Percentiles rank a stretch among this genome's conserved stretches.
phyloP scores from a whole-genome alignment of 1,140 invertebrate species.

The Oscheius sp. region DNA sequence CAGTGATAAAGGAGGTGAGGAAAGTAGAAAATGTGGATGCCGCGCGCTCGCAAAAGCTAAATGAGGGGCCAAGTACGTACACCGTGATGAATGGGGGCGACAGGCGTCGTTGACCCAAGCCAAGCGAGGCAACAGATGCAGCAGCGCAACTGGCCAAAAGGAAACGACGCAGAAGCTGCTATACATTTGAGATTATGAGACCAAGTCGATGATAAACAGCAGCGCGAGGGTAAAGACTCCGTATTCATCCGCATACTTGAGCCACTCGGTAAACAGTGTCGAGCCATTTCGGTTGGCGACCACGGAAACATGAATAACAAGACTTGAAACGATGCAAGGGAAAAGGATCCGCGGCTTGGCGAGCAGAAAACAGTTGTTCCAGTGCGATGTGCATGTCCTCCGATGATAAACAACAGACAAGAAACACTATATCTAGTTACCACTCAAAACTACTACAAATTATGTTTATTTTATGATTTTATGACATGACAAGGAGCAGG shows the following conservation, averaged over 20 bases:
- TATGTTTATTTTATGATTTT: no score
- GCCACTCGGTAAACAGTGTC: background rate
- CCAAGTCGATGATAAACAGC: background rate
- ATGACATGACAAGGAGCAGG: no score
- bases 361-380: conserved; percentile 6
- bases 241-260: conserved; percentile 7
- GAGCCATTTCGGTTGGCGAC: background rate
- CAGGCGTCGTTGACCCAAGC: background rate
- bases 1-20: no score
- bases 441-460: no score
- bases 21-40: no score
- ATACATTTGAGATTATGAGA: background rate
- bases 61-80: conserved; percentile 12
- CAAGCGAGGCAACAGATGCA: background rate
- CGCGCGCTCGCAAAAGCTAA: no score
- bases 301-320: background rate
- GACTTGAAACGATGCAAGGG: no score
- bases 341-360: background rate
- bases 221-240: background rate
- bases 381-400: background rate
- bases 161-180: background rate
- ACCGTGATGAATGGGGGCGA: conserved; percentile 8
- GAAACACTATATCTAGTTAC: no score
- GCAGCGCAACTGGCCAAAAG: no score
- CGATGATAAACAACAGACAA: background rate